These are phyloP conservation scores for Pseudoatta argentina DNA, from an alignment of 1,140 invertebrate species.

Conservation along the genomic window DNA sequence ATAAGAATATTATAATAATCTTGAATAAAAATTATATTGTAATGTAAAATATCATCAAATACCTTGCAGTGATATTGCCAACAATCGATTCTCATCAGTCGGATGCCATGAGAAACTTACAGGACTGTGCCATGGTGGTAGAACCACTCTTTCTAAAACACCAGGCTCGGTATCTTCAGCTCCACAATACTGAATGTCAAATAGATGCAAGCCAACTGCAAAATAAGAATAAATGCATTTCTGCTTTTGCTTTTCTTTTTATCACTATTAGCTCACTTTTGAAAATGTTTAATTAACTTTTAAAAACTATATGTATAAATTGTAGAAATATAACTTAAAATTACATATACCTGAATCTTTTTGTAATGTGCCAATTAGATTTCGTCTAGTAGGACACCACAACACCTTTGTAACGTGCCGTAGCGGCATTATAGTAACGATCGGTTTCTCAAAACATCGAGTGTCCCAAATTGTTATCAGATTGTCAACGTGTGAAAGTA, in stretches of 20 bases:
- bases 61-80: constrained; percentile 90
- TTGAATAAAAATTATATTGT: neutral
- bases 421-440: constrained; percentile 90
- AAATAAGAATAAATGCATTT: constrained; percentile 23
- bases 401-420: constrained; percentile 91
- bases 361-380: constrained; percentile 91
- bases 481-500: constrained; percentile 94
- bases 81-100: constrained; percentile 91
- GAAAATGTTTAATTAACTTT: neutral
- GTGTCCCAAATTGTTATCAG: constrained; percentile 95
- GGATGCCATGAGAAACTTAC: constrained; percentile 95
- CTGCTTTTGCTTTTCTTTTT: constrained; percentile 12
- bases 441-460: constrained; percentile 94
- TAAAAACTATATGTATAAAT: neutral
- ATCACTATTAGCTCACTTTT: neutral
- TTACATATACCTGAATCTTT: constrained; percentile 87
- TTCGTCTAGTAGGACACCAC: constrained; percentile 96
- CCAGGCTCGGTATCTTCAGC: constrained; percentile 91
- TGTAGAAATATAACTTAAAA: constrained; percentile 14
- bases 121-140: constrained; percentile 86
- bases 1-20: constrained; percentile 32
- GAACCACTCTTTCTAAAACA: constrained; percentile 91
- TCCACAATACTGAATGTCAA: constrained; percentile 93
- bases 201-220: constrained; percentile 89
- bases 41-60: constrained; percentile 26